Base-by-base conservation (phyloP, 2,888 invertebrate genomes). In the Melanargia galathea region DNA sequence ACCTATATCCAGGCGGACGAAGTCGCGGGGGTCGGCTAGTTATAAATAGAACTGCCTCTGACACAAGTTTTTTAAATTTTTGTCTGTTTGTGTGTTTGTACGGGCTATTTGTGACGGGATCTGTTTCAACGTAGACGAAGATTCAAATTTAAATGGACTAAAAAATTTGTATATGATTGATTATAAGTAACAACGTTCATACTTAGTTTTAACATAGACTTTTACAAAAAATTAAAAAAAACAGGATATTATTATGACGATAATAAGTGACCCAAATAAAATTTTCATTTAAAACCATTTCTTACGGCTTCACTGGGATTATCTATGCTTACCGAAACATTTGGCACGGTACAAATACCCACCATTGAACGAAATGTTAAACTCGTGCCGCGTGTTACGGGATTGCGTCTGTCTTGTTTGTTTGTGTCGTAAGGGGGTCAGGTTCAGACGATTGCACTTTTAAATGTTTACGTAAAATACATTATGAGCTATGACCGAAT, bases 361-460 rank as follows among this genome's bases (percentile, higher is more conserved):
- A 30, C 48, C 22, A 58, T 24, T 58, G 46, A 58, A 35, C n/a
- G n/a, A 46, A 33, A 58, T 35, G 58, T 35, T 58, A 58, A 48
- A 48, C 33, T 40, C 51, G 57, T 57, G 49, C 52, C 51, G 40
- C 51, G 2, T 26, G 24, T 60, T 60, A 35, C 48, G 57, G 35
- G 63, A 24, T 67, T 46, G 54, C 60, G 68, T 65, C 18, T 59
- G 66, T 66, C 51, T n/a, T 57, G 60, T 58, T 13, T 58, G 58
- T 46, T 0, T 7, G 58, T 69, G 60, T 59, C 65, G 64, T 52
- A 70, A 69, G 51, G 55, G 54, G 68, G 72, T 71, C 71, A 71
- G 71, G 72, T 70, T 72, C 70, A 66, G 64, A 24, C 2, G 51
- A 10, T 66, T 60, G 63, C 64, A 40, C 18, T 60, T 66, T 59